Evolutionary conservation across 2,113 vertebrate genomes (phyloP).

Genomic region (Pavo muticus): DNA sequence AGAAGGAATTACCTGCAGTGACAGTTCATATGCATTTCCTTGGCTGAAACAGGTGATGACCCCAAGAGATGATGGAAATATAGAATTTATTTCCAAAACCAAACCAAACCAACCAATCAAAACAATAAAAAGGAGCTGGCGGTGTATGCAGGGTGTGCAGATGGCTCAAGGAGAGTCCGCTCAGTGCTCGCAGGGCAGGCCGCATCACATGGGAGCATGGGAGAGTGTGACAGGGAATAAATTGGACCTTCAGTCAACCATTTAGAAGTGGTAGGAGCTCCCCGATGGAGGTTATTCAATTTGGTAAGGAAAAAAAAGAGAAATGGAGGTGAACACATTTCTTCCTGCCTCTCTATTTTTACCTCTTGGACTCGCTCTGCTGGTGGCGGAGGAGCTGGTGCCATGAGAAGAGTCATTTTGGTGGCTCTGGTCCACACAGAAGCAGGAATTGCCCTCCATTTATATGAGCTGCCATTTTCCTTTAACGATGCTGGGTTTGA

Average conservation of each 20-base stretch:
- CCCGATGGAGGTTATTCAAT: slow-evolving; percentile 4
- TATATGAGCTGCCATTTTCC: neutral
- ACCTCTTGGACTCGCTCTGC: neutral
- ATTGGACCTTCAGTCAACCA: slow-evolving; percentile 52
- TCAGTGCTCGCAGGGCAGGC: neutral
- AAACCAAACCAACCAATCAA: neutral
- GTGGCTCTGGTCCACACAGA: neutral
- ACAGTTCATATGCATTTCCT: neutral
- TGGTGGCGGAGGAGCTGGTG: neutral
- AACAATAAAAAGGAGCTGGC: neutral
- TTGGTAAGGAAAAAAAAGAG: neutral
- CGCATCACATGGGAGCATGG: slow-evolving; percentile 8
- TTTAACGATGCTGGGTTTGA: neutral
- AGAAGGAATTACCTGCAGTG: neutral
- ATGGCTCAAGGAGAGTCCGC: neutral
- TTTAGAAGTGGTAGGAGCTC: slow-evolving; percentile 37
- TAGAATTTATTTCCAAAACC: neutral
- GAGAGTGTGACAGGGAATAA: slow-evolving; percentile 57
- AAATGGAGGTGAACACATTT: neutral
- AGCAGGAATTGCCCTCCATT: neutral
- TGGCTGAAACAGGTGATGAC: neutral
- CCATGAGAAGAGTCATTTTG: neutral
- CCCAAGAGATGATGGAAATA: neutral
- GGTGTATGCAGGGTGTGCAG: neutral
- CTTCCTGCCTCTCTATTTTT: neutral